Evolutionary conservation across 2,888 invertebrate species (phyloP), one percentile per base, ranked within the genome.

Genomic region (Cheilosia impressa): DNA sequence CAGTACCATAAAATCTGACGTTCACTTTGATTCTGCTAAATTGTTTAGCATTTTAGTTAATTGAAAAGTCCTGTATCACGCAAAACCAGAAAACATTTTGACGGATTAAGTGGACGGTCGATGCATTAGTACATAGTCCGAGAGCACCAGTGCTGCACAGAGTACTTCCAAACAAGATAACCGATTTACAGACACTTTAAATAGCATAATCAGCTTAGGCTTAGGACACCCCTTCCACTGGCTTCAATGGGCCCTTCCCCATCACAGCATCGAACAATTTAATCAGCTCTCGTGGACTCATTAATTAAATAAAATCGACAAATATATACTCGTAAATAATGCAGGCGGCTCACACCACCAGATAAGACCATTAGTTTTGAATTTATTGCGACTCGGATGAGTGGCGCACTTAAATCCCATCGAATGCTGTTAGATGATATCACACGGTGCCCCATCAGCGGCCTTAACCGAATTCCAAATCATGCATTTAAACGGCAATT

Each of bases 221-320:
- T 71, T 69, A 47, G 66, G 53, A 66, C 10, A 43, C 50, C 62
- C 15, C 45, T 38, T 15, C 17, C 13, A 38, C 45, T 27, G 24
- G 34, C 45, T 63, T 17, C 31, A 52, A 52, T 50, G 50, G 22
- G 3, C 41, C 17, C 27, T 4, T 15, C 15, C 27, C 34, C 19
- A n/a, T 22, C 41, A 47, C 53, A 17, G 41, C 69, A 65, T 79
- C 58, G 65, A 55, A 72, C 71, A 76, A 52, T 84, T 84, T 84
- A 84, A 84, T 84, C 84, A 80, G 84, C 80, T 71, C 75, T 60
- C 71, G 41, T 68, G 71, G 79, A 84, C 63, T 69, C 83, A 84
- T 84, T 84, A 75, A 79, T 75, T 79, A 79, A 79, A 79, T 75
- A 84, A 78, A 79, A 73, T 60, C 41, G 73, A 83, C 69, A 79